Base-by-base conservation (phyloP, 2,113 vertebrate species). In the Arvicanthis niloticus region DNA sequence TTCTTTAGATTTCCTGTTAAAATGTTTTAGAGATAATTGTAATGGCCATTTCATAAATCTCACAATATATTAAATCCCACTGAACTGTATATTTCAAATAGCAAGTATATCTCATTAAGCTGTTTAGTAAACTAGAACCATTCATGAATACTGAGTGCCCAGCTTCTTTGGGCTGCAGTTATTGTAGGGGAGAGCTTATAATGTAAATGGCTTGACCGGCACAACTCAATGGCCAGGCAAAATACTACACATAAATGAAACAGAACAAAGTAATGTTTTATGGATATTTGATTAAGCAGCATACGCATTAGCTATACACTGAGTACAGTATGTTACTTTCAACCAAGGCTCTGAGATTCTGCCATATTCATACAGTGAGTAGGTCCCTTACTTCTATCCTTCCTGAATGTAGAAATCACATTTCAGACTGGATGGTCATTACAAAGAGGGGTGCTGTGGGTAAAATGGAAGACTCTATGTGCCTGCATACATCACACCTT, bases 61-160 rank as follows among this genome's bases (percentile, higher is more conserved):
- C 5, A 72, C 70, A 75, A 81, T 76, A 96, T 7, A 48, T 10
- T 60, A 75, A 96, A 95, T 37, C 7, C 53, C 93, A 11, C 56
- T 17, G 84, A 91, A 17, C 40, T 67, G 62, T 48, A 48, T 67
- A 48, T 67, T 86, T 86, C 17, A 42, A 85, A 65, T 10, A 85
- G 45, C 5, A 86, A 73, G 77, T 91, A 70, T 12, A 88, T 78
- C n/a, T 95, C 58, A 70, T 40, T 67, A 80, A 94, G 17, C n/a
- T 76, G 3, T 67, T 90, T 95, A 76, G 31, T 89, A 8, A 93
- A 82, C 95, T 81, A 65, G 34, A 94, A 84, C 12, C 31, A 67
- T 51, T 34, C 16, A 89, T 3, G 12, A 81, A 29, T 91, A 12
- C 37, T 29, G 13, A 91, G 24, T 77, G n/a, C 3, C 29, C 80